A percentile compares a stretch with the other conserved stretches of the same genome.
These are phyloP conservation scores for Dreissena rostriformis DNA, from an alignment of 1,140 invertebrate genomes.

Conservation along the genomic window DNA sequence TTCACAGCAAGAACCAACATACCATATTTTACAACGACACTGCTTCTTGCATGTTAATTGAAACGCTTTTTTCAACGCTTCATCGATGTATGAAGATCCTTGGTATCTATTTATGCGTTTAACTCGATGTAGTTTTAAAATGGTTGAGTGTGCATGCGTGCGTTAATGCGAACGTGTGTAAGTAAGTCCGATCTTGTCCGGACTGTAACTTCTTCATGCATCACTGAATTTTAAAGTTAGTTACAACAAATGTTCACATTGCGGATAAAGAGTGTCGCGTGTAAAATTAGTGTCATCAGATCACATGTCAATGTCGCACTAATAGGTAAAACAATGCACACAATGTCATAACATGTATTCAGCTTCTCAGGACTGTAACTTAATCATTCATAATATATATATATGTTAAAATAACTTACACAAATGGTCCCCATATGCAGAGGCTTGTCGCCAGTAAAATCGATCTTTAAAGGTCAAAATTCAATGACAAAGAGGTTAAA, in stretches of 20 bases:
- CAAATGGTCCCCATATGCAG: neutral
- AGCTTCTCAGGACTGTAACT: neutral
- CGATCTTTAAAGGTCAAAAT: no score
- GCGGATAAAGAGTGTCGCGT: neutral
- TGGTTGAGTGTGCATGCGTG: neutral
- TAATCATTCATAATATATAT: neutral
- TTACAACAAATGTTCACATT: neutral
- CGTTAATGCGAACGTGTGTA: neutral
- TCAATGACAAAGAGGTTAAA: no score
- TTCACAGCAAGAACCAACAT: no score
- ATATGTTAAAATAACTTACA: neutral
- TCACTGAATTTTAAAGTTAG: neutral
- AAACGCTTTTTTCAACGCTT: no score
- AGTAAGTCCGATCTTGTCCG: neutral
- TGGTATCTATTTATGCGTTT: neutral
- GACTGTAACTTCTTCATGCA: neutral
- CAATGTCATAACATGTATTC: no score
- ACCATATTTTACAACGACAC: no score
- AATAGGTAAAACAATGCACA: no score
- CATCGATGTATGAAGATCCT: no score
- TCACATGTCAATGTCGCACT: no score
- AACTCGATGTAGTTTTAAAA: neutral
- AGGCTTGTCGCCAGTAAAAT: no score
- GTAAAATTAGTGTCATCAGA: neutral
- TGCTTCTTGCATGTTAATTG: no score